Evolutionary conservation across 2,797 vertebrate species (phyloP).

Genomic region (Eptatretus atami): DNA sequence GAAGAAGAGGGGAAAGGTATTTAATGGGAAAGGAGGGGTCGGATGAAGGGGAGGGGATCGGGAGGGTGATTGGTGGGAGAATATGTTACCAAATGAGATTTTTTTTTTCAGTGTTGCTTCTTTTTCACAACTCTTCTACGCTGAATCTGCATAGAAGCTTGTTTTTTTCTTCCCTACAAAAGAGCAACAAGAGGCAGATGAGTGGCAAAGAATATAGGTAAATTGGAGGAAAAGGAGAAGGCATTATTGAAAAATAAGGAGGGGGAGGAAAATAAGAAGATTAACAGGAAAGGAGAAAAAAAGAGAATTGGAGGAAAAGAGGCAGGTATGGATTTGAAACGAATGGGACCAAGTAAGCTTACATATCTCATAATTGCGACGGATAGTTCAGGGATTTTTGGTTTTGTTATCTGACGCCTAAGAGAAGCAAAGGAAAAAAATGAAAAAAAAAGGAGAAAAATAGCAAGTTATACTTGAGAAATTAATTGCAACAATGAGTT

Average conservation of each 20-base stretch:
- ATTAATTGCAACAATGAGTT: not conserved
- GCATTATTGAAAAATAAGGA: slow-evolving; percentile 1
- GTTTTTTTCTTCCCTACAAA: slow-evolving; percentile 62
- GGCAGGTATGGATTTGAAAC: not conserved
- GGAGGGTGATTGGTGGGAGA: not conserved
- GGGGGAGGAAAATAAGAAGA: not conserved
- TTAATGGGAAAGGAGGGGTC: not conserved
- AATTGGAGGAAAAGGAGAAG: slow-evolving; percentile 6
- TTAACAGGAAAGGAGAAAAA: not conserved
- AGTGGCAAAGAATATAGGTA: too few relatives aligned
- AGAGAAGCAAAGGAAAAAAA: slow-evolving; percentile 8
- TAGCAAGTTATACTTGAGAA: slow-evolving; percentile 1
- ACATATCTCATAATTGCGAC: slow-evolving; percentile 95
- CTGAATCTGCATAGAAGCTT: slow-evolving; percentile 60
- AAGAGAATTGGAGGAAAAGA: not conserved
- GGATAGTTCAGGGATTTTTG: slow-evolving; percentile 76
- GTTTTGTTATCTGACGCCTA: slow-evolving; percentile 80
- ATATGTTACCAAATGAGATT: slow-evolving; percentile 38
- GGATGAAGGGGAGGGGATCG: slow-evolving; percentile 7
- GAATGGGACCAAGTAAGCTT: slow-evolving; percentile 14
- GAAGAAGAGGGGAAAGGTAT: too few relatives aligned
- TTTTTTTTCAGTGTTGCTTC: slow-evolving; percentile 73
- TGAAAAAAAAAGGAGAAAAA: too few relatives aligned
- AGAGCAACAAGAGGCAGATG: slow-evolving; percentile 4
- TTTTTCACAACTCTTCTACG: slow-evolving; percentile 96